Percentiles rank a stretch among this genome's conserved stretches.
Evolutionary conservation across 2,797 vertebrate genomes (phyloP).

Genomic region (Gouania willdenowi): DNA sequence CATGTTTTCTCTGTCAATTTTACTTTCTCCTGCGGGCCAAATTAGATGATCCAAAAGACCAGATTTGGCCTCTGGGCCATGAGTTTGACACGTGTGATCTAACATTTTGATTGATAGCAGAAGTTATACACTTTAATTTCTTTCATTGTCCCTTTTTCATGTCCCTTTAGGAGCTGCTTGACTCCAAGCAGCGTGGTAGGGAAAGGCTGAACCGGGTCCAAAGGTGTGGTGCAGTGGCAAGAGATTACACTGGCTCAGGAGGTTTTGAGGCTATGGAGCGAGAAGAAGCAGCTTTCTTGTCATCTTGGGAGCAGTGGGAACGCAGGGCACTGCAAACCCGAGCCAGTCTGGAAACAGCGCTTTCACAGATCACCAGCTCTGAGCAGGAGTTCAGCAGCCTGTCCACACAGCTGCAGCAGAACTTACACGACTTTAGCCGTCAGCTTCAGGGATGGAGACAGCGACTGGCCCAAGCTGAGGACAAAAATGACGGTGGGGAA

Average conservation of each 20-base stretch:
- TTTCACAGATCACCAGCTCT: conserved; percentile 85
- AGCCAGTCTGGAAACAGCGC: conserved; percentile 76
- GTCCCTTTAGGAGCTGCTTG: conserved; percentile 84
- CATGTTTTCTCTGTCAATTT: too few species aligned
- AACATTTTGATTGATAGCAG: too few species aligned
- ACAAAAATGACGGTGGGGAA: conserved; percentile 80
- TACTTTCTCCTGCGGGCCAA: too few species aligned
- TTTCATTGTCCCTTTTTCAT: too few species aligned
- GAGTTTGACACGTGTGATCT: too few species aligned
- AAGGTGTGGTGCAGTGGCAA: conserved; percentile 76
- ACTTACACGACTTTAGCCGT: conserved; percentile 70
- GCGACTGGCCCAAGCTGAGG: conserved; percentile 72
- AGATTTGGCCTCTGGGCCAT: too few species aligned
- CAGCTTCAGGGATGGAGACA: conserved; percentile 77
- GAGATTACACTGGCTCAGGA: conserved; percentile 80
- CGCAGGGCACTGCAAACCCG: conserved; percentile 77
- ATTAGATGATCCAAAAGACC: too few species aligned
- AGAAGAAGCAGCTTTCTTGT: conserved; percentile 84
- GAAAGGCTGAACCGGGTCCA: conserved; percentile 85
- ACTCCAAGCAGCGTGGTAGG: conserved; percentile 84
- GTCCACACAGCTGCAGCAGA: conserved; percentile 80
- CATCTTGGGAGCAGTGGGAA: conserved; percentile 92
- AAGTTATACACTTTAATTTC: too few species aligned
- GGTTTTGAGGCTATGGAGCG: conserved; percentile 84
- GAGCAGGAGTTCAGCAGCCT: conserved; percentile 85